Conservation (phyloP, 2,888 invertebrate species). For the Nebria brevicollis region DNA sequence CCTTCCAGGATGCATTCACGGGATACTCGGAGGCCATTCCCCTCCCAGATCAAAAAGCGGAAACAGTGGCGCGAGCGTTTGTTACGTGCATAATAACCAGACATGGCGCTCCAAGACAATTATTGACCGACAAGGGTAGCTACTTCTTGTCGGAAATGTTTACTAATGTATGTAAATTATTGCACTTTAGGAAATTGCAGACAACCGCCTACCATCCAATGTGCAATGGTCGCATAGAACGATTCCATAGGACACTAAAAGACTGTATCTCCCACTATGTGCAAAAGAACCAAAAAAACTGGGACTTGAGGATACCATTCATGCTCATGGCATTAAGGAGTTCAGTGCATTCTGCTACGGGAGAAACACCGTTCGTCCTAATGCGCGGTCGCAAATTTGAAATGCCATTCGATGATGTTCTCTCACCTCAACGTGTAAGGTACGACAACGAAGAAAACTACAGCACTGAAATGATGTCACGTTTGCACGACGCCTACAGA, state of each 20-base stretch:
- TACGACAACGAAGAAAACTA: constrained; percentile 23
- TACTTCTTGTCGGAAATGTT: too few species aligned
- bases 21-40: too few species aligned
- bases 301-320: constrained; percentile 16
- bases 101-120: too few species aligned
- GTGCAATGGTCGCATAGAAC: constrained; percentile 3
- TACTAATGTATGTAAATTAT: too few species aligned
- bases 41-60: too few species aligned
- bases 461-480: not conserved
- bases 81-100: too few species aligned
- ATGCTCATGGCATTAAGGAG: not conserved
- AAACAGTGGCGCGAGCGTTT: too few species aligned
- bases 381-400: constrained; percentile 25
- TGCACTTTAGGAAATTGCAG: too few species aligned
- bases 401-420: constrained; percentile 20
- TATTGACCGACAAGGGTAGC: too few species aligned
- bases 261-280: constrained; percentile 27
- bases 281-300: not conserved
- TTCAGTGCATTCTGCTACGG: not conserved
- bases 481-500: constrained; percentile 3
- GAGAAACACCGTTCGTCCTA: constrained; percentile 20
- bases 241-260: constrained; percentile 17
- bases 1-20: too few species aligned
- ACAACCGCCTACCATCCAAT: too few species aligned
- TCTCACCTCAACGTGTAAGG: not conserved